A percentile compares a stretch with the other conserved stretches of the same genome.
These are phyloP conservation scores for Prionailurus viverrinus DNA, from an alignment of 2,113 vertebrate species.

Conservation along the genomic window DNA sequence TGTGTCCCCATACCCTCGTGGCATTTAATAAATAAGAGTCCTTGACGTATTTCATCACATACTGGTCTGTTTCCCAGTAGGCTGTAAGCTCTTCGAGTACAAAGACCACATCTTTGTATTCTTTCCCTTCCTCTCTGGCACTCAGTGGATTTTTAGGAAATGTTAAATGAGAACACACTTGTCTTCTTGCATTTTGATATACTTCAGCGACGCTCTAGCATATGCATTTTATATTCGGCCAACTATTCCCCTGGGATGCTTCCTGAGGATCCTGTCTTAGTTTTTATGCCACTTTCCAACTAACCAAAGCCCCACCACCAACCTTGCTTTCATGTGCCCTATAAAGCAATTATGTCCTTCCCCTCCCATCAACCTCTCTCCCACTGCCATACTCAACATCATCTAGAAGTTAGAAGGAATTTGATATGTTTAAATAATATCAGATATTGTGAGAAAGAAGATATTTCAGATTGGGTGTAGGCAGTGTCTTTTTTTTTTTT, in stretches of 20 bases:
- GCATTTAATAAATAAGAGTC: neutral
- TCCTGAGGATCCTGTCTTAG: neutral
- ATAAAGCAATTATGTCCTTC: neutral
- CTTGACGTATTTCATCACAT: neutral
- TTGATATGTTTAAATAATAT: neutral
- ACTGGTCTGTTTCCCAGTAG: neutral
- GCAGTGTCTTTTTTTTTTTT: neutral
- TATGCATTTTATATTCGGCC: neutral
- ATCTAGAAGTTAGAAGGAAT: neutral
- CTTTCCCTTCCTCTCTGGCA: neutral
- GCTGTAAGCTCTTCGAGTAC: neutral
- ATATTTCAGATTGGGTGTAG: neutral
- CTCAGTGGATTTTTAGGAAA: neutral
- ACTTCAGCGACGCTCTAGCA: neutral
- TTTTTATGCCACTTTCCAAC: neutral
- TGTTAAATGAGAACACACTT: neutral
- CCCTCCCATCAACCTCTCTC: neutral
- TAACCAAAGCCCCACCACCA: neutral
- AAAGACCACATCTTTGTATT: neutral
- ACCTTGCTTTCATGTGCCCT: neutral
- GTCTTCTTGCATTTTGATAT: neutral
- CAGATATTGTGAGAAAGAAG: neutral
- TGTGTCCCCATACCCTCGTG: neutral
- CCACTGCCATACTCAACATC: neutral
- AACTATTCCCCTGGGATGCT: neutral